These are phyloP conservation scores for Grapholita molesta DNA, from an alignment of 1,140 invertebrate species.

Conservation along the genomic window DNA sequence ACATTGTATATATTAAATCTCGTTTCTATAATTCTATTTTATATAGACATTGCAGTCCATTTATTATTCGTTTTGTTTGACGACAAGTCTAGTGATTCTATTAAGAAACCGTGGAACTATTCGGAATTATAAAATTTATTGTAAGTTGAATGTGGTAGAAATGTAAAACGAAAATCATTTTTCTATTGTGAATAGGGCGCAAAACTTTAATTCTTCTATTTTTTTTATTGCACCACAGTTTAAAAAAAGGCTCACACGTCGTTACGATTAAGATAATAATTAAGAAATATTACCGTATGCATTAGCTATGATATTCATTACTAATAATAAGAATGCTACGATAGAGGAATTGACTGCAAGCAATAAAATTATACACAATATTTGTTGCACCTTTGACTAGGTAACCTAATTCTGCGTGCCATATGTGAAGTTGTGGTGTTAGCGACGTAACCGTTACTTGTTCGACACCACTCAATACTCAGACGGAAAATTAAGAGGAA, in stretches of 20 bases:
- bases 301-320: not conserved
- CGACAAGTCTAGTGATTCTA: too few species aligned
- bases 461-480: constrained; percentile 35
- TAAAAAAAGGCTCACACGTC: not conserved
- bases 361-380: constrained; percentile 26
- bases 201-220: not conserved
- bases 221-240: not conserved
- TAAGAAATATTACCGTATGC: not conserved
- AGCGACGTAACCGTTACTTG: constrained; percentile 21
- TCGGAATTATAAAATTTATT: not conserved
- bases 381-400: constrained; percentile 28
- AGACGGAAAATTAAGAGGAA: constrained; percentile 4
- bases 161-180: too few species aligned
- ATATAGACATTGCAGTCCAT: too few species aligned
- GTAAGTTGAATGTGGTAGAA: not conserved
- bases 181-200: too few species aligned
- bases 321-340: constrained; percentile 29
- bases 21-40: too few species aligned
- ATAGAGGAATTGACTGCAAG: constrained; percentile 39
- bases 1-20: too few species aligned
- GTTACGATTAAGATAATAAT: not conserved
- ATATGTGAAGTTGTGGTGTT: constrained; percentile 42
- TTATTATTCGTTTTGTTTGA: too few species aligned
- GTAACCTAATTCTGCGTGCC: constrained; percentile 41
- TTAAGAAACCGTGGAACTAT: not conserved